phyloP scores from a whole-genome alignment of 2,797 vertebrate species.

The Astyanax mexicanus region DNA sequence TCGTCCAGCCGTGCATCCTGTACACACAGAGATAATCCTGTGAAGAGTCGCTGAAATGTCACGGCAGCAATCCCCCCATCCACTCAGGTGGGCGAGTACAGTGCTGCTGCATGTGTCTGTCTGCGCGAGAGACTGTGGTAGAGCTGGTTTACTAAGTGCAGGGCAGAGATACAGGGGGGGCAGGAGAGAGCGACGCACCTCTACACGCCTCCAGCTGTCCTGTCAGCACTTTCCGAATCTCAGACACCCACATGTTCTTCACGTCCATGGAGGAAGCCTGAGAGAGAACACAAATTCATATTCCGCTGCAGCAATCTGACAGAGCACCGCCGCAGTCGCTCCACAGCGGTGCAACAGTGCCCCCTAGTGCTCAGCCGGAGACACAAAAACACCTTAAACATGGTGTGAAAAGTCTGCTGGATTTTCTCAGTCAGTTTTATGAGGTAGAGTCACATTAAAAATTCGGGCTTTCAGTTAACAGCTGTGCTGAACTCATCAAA shows the following conservation, averaged over 20 bases:
- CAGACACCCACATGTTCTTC: constrained; percentile 94
- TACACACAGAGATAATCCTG: too few relatives aligned
- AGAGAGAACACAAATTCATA: constrained; percentile 36
- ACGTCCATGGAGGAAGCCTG: constrained; percentile 93
- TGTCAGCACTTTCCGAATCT: constrained; percentile 93
- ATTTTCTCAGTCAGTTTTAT: too few relatives aligned
- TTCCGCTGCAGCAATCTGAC: constrained; percentile 1
- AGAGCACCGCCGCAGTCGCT: not conserved
- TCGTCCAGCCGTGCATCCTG: too few relatives aligned
- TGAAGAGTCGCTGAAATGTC: not conserved
- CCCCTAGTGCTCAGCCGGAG: constrained; percentile 60
- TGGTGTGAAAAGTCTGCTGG: not conserved
- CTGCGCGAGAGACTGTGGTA: too few relatives aligned
- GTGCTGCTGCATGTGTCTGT: too few relatives aligned
- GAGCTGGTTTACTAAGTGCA: not conserved
- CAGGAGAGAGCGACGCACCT: constrained; percentile 74
- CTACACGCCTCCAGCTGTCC: constrained; percentile 90
- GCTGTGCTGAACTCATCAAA: too few relatives aligned
- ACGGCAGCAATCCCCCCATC: not conserved
- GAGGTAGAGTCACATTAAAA: too few relatives aligned
- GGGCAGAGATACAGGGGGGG: not conserved
- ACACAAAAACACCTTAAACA: not conserved
- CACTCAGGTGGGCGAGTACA: not conserved
- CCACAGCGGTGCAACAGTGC: constrained; percentile 66
- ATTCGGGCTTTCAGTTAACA: too few relatives aligned